A percentile compares a stretch with the other conserved stretches of the same genome.
Evolutionary conservation across 2,113 vertebrate genomes (phyloP).

Genomic region (Lichenostomus cassidix): DNA sequence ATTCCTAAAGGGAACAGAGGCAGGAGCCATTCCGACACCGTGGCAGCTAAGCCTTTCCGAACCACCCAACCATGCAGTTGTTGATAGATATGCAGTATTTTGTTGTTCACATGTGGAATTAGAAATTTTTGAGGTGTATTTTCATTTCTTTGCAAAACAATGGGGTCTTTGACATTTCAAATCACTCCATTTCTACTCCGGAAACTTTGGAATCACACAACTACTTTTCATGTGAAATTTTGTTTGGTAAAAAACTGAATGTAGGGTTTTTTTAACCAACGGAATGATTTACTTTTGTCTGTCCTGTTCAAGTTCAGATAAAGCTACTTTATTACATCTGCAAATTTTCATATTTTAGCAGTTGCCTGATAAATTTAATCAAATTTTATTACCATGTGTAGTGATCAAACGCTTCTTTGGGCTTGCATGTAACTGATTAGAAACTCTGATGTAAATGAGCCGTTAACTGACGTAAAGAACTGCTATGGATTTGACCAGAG

Average conservation of each 20-base stretch:
- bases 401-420: slow-evolving; percentile 84
- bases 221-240: slow-evolving; percentile 82
- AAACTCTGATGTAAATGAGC: slow-evolving; percentile 83
- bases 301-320: slow-evolving; percentile 79
- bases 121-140: slow-evolving; percentile 84
- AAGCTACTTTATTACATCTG: slow-evolving; percentile 81
- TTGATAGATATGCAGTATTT: slow-evolving; percentile 91
- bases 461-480: slow-evolving; percentile 79
- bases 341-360: slow-evolving; percentile 86
- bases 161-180: slow-evolving; percentile 86
- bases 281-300: slow-evolving; percentile 80
- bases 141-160: slow-evolving; percentile 79
- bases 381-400: slow-evolving; percentile 85
- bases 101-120: slow-evolving; percentile 89
- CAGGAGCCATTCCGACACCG: slow-evolving; percentile 82
- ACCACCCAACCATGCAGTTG: slow-evolving; percentile 79
- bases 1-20: slow-evolving; percentile 78
- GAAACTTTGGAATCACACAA: slow-evolving; percentile 75
- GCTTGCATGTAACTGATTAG: slow-evolving; percentile 90
- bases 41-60: slow-evolving; percentile 88
- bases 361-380: slow-evolving; percentile 83
- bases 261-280: slow-evolving; percentile 77
- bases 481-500: slow-evolving; percentile 85
- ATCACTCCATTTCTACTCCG: slow-evolving; percentile 82
- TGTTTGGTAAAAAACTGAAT: slow-evolving; percentile 85